A percentile compares a stretch with the other conserved stretches of the same genome.
These are phyloP conservation scores for Callospermophilus lateralis DNA, from an alignment of 2,113 vertebrate genomes.

Conservation along the genomic window DNA sequence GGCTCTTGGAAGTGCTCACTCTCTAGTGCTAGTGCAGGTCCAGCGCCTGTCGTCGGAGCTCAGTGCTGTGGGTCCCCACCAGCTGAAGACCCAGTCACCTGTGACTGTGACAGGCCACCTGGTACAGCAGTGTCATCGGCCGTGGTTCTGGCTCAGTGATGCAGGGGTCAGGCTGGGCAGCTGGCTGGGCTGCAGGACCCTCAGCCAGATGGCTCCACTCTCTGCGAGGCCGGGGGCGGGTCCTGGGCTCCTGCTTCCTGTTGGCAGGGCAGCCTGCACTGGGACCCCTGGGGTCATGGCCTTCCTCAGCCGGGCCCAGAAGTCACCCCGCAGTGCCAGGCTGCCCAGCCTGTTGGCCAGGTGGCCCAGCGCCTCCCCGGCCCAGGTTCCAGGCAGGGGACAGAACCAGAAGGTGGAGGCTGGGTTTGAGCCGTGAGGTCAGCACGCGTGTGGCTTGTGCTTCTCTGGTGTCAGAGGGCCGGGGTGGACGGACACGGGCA, in stretches of 20 bases:
- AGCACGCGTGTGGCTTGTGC: not conserved
- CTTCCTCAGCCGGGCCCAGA: rapidly evolving
- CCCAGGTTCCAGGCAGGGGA: not conserved
- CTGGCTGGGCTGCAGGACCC: not conserved
- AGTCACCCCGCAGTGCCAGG: rapidly evolving
- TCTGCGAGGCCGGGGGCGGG: too few species aligned
- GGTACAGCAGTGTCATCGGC: too few species aligned
- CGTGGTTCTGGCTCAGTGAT: not conserved
- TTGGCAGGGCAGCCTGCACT: rapidly evolving
- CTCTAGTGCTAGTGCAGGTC: too few species aligned
- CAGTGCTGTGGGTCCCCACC: not conserved
- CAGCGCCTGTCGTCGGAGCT: not conserved
- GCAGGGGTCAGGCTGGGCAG: too few species aligned
- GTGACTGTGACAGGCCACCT: not conserved
- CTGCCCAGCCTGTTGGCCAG: rapidly evolving
- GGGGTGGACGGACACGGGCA: not conserved
- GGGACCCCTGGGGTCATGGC: too few species aligned
- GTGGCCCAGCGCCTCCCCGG: too few species aligned
- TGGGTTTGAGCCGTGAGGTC: not conserved
- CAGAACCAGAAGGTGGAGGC: not conserved
- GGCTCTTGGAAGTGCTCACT: rapidly evolving
- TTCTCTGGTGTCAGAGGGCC: not conserved
- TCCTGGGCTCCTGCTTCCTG: not conserved
- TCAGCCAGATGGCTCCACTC: not conserved
- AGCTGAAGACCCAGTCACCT: not conserved